Evolutionary conservation across 1,140 invertebrate genomes (phyloP).

Genomic region (Dreissena polymorpha): DNA sequence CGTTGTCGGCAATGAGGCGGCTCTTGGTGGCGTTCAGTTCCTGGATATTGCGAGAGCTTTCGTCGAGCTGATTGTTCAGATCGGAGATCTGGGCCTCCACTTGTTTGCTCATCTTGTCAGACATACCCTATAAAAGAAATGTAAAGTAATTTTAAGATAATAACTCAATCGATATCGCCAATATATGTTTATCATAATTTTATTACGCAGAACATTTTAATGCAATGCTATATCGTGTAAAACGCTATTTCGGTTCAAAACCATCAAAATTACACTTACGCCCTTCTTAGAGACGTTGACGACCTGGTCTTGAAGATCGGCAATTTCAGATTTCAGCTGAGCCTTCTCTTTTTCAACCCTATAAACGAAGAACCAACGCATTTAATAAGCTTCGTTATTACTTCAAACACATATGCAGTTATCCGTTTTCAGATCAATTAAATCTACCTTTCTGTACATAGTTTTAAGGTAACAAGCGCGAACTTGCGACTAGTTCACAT

Average conservation of each 20-base stretch:
- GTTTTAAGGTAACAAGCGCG: not conserved
- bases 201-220: not conserved
- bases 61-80: too few species aligned
- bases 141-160: not conserved
- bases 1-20: conserved; percentile 93
- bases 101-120: too few species aligned
- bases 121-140: not conserved
- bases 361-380: conserved; percentile 63
- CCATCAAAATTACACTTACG: conserved; percentile 84
- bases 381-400: not conserved
- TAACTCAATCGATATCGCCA: not conserved
- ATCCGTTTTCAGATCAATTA: not conserved
- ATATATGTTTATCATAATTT: not conserved
- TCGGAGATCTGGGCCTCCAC: too few species aligned
- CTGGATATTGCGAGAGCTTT: too few species aligned
- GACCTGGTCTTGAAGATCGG: conserved; percentile 90
- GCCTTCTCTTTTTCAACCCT: conserved; percentile 99
- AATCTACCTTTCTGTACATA: not conserved
- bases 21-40: too few species aligned
- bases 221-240: not conserved
- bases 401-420: not conserved
- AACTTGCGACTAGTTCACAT: not conserved
- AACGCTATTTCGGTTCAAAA: not conserved
- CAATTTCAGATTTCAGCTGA: conserved; percentile 94
- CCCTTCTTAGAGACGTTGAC: conserved; percentile 96